Conservation (phyloP, 2,113 vertebrate genomes). For the Anseranas semipalmata region DNA sequence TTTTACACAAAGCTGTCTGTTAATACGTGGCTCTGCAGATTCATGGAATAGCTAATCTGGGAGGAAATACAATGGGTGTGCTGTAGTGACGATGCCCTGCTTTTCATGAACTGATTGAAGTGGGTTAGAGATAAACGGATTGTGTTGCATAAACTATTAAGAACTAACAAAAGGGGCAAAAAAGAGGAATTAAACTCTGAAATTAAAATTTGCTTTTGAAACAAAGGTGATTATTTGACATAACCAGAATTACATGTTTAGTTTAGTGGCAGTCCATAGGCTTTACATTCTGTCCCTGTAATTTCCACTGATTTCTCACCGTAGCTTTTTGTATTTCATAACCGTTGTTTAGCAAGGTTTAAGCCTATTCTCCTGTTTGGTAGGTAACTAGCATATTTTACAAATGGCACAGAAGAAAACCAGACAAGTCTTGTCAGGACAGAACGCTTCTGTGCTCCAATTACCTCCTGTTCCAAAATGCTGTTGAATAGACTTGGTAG, state of each 20-base stretch:
- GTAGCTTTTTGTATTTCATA: background rate
- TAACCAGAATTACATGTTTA: background rate
- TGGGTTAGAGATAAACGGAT: background rate
- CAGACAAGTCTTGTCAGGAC: background rate
- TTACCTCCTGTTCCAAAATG: background rate
- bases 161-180: background rate
- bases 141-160: background rate
- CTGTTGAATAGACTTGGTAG: background rate
- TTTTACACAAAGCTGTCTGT: no score
- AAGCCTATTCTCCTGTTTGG: background rate
- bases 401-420: background rate
- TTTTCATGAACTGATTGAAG: background rate
- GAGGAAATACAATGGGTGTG: background rate
- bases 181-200: background rate
- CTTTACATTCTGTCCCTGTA: background rate
- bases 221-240: background rate
- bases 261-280: background rate
- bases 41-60: background rate
- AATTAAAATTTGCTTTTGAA: background rate
- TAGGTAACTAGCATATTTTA: background rate
- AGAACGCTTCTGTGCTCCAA: background rate
- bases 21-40: background rate
- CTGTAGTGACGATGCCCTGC: background rate
- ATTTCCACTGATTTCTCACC: background rate
- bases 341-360: background rate